Evolutionary conservation across 2,888 invertebrate genomes (phyloP).

Genomic region (Drosophila affinis): DNA sequence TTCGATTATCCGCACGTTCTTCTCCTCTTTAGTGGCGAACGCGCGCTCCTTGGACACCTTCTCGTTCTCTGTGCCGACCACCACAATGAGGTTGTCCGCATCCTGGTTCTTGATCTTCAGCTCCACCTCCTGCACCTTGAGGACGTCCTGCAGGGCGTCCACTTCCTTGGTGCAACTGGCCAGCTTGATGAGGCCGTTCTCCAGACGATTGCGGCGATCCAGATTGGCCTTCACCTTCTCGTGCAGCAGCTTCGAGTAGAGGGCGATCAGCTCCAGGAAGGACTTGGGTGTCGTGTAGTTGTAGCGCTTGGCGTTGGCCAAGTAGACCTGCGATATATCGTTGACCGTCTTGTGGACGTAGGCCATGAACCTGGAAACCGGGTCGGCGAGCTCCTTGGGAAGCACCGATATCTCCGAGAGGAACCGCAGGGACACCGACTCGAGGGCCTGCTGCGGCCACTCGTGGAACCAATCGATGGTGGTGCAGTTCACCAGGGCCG

Average conservation of each 20-base stretch:
- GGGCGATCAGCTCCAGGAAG: constrained; percentile 94
- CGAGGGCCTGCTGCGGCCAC: constrained; percentile 96
- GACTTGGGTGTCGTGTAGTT: constrained; percentile 99
- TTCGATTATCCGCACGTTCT: constrained; percentile 94
- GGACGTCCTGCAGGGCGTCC: constrained; percentile 90
- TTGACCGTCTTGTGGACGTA: constrained; percentile 95
- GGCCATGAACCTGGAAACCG: constrained; percentile 94
- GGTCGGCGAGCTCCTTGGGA: constrained; percentile 84
- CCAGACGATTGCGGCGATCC: constrained; percentile 90
- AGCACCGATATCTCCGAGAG: constrained; percentile 88
- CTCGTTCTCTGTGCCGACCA: constrained; percentile 94
- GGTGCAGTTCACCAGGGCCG: constrained; percentile 96
- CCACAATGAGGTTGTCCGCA: constrained; percentile 93
- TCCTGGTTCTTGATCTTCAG: constrained; percentile 94
- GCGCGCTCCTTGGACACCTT: constrained; percentile 95
- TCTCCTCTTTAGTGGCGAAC: constrained; percentile 92
- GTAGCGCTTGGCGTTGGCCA: constrained; percentile 93
- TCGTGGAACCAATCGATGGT: constrained; percentile 98
- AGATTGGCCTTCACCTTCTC: constrained; percentile 89
- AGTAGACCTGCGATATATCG: constrained; percentile 91
- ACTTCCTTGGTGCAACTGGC: constrained; percentile 93
- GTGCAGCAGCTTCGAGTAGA: constrained; percentile 89
- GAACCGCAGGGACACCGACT: constrained; percentile 94
- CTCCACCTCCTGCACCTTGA: constrained; percentile 91
- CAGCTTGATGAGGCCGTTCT: constrained; percentile 94